A percentile compares a stretch with the other conserved stretches of the same genome.
phyloP scores from a whole-genome alignment of 1,140 invertebrate genomes.

The Akabosia matsudoensis region DNA sequence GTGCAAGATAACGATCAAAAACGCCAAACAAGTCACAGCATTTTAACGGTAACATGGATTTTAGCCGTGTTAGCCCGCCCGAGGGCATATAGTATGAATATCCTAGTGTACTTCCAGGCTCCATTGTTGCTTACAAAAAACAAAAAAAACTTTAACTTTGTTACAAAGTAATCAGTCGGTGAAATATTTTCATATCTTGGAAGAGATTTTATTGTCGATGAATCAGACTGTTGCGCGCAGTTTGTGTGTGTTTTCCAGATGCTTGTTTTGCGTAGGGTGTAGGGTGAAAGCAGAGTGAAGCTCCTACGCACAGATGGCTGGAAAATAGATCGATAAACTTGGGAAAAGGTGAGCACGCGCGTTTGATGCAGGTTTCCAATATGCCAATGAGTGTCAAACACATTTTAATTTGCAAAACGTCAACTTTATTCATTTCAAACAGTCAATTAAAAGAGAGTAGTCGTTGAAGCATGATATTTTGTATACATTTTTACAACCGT shows the following conservation, averaged over 20 bases:
- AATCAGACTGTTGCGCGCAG: too few relatives aligned
- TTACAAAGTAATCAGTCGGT: too few relatives aligned
- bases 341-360: not conserved
- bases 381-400: too few relatives aligned
- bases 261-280: too few relatives aligned
- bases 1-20: slow-evolving; percentile 91
- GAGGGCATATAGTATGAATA: slow-evolving; percentile 82
- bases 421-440: too few relatives aligned
- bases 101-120: slow-evolving; percentile 59
- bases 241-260: not conserved
- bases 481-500: too few relatives aligned
- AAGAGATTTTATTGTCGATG: too few relatives aligned
- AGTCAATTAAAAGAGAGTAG: too few relatives aligned
- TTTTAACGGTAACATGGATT: slow-evolving; percentile 73
- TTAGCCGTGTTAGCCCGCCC: slow-evolving; percentile 65
- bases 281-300: not conserved
- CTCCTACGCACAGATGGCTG: not conserved
- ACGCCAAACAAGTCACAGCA: slow-evolving; percentile 92
- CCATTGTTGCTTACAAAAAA: slow-evolving; percentile 30
- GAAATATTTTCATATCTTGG: too few relatives aligned
- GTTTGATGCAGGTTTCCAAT: not conserved
- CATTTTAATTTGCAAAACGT: too few relatives aligned
- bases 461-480: too few relatives aligned
- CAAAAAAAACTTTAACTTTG: too few relatives aligned
- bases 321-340: not conserved